Evolutionary conservation across 2,888 invertebrate species (phyloP), one percentile per base, ranked within the genome.

Genomic region (Maniola hyperantus): DNA sequence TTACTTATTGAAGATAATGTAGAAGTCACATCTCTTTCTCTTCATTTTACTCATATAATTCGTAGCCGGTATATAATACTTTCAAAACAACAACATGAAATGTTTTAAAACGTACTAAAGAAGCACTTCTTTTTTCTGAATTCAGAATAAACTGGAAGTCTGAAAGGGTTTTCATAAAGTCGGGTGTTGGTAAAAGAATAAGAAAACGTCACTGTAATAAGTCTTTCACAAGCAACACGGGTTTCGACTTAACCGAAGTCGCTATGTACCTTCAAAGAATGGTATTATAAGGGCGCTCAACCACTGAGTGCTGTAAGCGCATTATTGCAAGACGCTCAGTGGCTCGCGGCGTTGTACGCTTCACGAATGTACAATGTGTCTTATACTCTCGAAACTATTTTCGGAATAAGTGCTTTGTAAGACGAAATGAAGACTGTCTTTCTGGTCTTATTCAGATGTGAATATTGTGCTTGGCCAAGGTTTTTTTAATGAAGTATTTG

Each of bases 301-400:
- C 79, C 77, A 83, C 80, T 80, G 80, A 83, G 84, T 79, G 81
- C 80, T 83, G 79, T 89, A 90, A 90, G 89, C 87, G 90, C 86
- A 90, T 90, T 91, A 91, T 84, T 85, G 87, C 85, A 83, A 82
- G 88, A 79, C 74, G 79, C 74, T 69, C 74, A 77, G 79, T 79
- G 74, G 77, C 73, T 79, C 80, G 81, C 76, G 78, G 78, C 72
- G 74, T 76, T 77, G 71, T 81, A 88, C 85, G 87, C 81, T 77
- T 74, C 79, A 79, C 84, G 89, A 85, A 89, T 89, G 81, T 89
- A 88, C 88, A 89, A 90, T 89, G 83, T 78, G 81, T 78, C 77
- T 81, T 88, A 86, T 88, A 87, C 87, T 86, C 81, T 75, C 11
- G 77, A 73, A 78, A 81, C 83, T 82, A 82, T 88, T 85, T 83